Evolutionary conservation across 2,797 vertebrate genomes (phyloP), one percentile per base, ranked within the genome.

Genomic region (Sphenopsis melanotis): DNA sequence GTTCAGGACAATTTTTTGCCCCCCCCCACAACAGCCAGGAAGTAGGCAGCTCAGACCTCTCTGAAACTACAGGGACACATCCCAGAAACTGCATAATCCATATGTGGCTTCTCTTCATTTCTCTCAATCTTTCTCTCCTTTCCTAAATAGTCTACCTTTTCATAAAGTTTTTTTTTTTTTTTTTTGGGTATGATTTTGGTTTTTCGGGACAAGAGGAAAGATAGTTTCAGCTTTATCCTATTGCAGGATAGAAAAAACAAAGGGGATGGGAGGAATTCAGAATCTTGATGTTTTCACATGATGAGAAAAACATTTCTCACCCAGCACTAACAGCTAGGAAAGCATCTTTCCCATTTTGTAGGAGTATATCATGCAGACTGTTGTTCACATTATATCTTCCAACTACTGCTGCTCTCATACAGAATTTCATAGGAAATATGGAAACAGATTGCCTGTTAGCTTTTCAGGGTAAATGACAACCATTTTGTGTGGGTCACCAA

Each of bases 231-330:
- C 16, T 84, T 87, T 61, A 69, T n/a, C 59, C 13, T 55, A 26
- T 29, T 24, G 4, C 7, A 53, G 15, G 9, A 72, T 6, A 83
- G 50, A 39, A 14, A 17, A 36, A 53, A 34, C 10, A 41, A 15
- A 17, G 15, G 24, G 10, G 8, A 21, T 11, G 3, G 4, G 20
- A 29, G 29, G 30, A 26, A 24, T 4, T 41, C 17, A 71, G 47
- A 81, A 82, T 56, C 59, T 60, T n/a, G 39, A 1, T 75, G n/a
- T 50, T 90, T 91, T 56, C 57, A 70, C 19, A 91, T 76, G 44
- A 83, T 53, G 44, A 88, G 50, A 90, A 90, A 95, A 92, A 70
- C 26, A 60, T 70, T 78, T 95, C 44, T 69, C 74, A 78, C 36
- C 52, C 65, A 85, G 75, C 29, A 69, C 34, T 36, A 60, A 69